Evolutionary conservation across 2,797 vertebrate genomes (phyloP).

Genomic region (Cyprinodon diabolis): DNA sequence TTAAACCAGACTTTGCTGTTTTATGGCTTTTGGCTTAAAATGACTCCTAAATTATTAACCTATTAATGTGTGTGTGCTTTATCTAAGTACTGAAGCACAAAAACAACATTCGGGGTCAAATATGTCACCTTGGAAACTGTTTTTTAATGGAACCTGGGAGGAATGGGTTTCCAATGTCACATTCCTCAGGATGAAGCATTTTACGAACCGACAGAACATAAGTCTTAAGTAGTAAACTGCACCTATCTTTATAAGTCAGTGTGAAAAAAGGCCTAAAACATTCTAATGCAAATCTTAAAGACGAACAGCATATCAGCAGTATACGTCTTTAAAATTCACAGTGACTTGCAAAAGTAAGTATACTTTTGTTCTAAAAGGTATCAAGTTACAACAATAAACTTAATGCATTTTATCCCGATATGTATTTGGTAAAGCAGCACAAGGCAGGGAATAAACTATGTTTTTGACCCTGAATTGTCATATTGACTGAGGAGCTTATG

Average conservation of each 20-base stretch:
- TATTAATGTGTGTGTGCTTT: conserved; percentile 41
- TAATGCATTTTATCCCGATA: background rate
- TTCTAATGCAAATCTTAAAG: background rate
- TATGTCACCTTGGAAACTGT: conserved; percentile 10
- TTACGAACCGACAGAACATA: background rate
- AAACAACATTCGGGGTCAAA: conserved; percentile 45
- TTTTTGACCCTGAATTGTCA: background rate
- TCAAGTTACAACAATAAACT: background rate
- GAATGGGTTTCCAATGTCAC: conserved; percentile 20
- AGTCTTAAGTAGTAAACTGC: background rate
- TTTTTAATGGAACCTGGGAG: conserved; percentile 2
- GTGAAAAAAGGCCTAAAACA: background rate
- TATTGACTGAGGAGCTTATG: background rate
- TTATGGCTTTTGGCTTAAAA: conserved; percentile 49
- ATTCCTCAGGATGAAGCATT: background rate
- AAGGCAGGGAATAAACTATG: background rate
- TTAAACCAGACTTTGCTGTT: conserved; percentile 56
- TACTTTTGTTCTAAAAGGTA: background rate
- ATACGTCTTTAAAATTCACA: background rate
- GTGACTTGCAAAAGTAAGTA: background rate
- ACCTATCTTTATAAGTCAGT: background rate
- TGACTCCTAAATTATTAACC: conserved; percentile 53
- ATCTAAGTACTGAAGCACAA: conserved; percentile 34
- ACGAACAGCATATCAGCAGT: background rate
- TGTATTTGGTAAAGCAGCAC: background rate